A percentile compares a stretch with the other conserved stretches of the same genome.
These are phyloP conservation scores for Cepaea nemoralis DNA, from an alignment of 1,140 invertebrate species.

Conservation along the genomic window DNA sequence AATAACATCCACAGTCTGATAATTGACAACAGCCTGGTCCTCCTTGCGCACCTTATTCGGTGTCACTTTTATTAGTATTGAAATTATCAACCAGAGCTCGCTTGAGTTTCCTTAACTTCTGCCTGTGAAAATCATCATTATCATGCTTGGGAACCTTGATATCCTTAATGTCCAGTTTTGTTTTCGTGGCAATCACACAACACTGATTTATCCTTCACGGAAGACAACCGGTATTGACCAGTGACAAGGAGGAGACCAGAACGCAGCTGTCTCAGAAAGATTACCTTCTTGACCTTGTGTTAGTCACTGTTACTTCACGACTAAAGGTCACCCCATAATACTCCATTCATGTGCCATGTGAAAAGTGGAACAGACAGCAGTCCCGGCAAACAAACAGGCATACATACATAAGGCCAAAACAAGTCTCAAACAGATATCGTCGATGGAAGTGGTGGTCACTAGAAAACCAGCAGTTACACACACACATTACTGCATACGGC, in stretches of 20 bases:
- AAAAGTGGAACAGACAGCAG: too few species aligned
- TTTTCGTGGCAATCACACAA: slow-evolving; percentile 95
- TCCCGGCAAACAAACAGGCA: neutral
- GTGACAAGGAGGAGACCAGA: slow-evolving; percentile 95
- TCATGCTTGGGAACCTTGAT: slow-evolving; percentile 88
- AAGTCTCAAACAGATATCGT: too few species aligned
- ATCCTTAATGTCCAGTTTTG: slow-evolving; percentile 85
- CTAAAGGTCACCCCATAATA: too few species aligned
- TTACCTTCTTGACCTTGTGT: slow-evolving; percentile 75
- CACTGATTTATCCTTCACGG: slow-evolving; percentile 93
- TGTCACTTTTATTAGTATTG: slow-evolving; percentile 87
- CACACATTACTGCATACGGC: too few species aligned
- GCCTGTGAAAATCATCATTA: slow-evolving; percentile 86
- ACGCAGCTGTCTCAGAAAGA: slow-evolving; percentile 85
- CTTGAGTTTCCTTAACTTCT: slow-evolving; percentile 77
- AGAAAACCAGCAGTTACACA: too few species aligned
- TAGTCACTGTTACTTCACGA: too few species aligned
- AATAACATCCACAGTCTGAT: slow-evolving; percentile 85
- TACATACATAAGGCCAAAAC: too few species aligned
- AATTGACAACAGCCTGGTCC: slow-evolving; percentile 88
- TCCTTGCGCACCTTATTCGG: slow-evolving; percentile 89
- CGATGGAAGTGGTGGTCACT: too few species aligned
- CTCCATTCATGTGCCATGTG: too few species aligned
- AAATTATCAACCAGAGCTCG: slow-evolving; percentile 87
- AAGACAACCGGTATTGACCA: slow-evolving; percentile 90